Conservation (phyloP, 2,797 vertebrate species). For the Eremophila alpestris region DNA sequence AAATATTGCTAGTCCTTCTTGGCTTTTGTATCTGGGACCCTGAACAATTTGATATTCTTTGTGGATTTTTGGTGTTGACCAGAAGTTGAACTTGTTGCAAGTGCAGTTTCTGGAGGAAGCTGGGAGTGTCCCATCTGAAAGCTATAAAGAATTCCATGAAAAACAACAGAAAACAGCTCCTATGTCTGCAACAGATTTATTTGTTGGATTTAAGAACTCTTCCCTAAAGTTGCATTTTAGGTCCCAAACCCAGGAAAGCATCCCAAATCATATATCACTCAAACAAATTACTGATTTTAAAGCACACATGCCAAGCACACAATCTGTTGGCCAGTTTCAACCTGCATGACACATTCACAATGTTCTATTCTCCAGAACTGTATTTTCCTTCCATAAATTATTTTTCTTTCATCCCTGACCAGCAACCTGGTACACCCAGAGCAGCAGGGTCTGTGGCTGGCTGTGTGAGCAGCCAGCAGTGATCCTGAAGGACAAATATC, state of each 20-base stretch:
- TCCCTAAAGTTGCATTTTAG: not conserved
- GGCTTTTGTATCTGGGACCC: not conserved
- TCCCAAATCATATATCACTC: not conserved
- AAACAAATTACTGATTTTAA: not conserved
- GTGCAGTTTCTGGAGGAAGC: constrained; percentile 45
- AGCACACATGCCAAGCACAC: not conserved
- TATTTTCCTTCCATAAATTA: not conserved
- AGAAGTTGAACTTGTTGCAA: constrained; percentile 44
- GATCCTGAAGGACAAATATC: not conserved
- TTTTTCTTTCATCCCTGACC: not conserved
- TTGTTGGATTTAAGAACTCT: constrained; percentile 16
- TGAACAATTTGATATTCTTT: not conserved
- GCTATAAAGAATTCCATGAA: constrained; percentile 32
- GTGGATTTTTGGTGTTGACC: constrained; percentile 12
- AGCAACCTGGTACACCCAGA: not conserved
- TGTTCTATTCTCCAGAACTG: not conserved
- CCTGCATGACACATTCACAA: not conserved
- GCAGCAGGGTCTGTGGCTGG: not conserved
- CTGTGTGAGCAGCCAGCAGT: not conserved
- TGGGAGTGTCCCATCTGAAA: constrained; percentile 59
- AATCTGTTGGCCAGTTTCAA: not conserved
- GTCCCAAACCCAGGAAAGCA: not conserved
- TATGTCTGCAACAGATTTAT: constrained; percentile 35
- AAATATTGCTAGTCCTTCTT: not conserved
- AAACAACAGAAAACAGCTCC: constrained; percentile 34